These are phyloP conservation scores for Rhinolophus ferrumequinum DNA, from an alignment of 2,113 vertebrate genomes.

Conservation along the genomic window DNA sequence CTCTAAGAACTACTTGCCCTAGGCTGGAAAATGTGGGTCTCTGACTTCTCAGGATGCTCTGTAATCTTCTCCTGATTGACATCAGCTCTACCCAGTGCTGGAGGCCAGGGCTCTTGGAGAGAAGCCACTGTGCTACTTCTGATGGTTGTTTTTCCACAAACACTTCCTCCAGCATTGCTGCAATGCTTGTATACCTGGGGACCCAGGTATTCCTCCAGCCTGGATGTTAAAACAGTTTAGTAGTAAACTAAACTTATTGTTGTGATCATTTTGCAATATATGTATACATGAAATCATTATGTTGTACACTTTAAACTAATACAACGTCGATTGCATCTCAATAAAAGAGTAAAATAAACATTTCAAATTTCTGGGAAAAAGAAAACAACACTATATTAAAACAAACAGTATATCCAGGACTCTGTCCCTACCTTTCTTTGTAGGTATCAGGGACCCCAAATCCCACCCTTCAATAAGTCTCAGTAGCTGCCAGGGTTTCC, in stretches of 20 bases:
- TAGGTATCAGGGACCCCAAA: neutral
- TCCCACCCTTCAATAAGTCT: neutral
- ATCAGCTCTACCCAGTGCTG: rapidly evolving
- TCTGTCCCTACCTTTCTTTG: neutral
- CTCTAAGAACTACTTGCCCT: neutral
- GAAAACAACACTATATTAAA: neutral
- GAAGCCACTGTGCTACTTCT: neutral
- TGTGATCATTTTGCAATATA: neutral
- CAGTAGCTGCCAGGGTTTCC: neutral
- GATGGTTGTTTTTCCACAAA: neutral
- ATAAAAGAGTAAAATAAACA: neutral
- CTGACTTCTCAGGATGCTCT: neutral
- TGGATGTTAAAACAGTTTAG: neutral
- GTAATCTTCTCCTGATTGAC: slow-evolving; percentile 27
- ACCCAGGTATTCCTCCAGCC: neutral
- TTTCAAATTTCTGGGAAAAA: neutral
- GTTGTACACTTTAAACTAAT: neutral
- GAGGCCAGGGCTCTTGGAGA: neutral
- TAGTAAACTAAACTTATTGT: neutral
- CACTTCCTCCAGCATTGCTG: neutral
- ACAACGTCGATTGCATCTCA: neutral
- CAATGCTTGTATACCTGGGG: rapidly evolving
- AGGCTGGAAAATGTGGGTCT: neutral
- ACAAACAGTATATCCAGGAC: neutral
- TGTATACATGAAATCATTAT: neutral